phyloP scores from a whole-genome alignment of 2,888 invertebrate genomes.

The Elegia similella region DNA sequence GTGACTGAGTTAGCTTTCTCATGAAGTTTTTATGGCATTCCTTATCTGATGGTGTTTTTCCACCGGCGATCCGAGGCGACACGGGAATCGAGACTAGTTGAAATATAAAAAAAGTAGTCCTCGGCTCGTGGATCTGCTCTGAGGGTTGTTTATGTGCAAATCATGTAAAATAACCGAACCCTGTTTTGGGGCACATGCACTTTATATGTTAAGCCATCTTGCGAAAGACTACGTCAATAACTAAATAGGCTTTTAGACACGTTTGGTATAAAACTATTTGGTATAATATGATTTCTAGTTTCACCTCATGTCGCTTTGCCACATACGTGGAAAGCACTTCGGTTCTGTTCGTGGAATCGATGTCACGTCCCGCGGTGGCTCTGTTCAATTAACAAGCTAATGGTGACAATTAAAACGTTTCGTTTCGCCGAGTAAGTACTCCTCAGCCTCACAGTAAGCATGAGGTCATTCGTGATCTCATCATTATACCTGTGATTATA shows the following conservation, averaged over 20 bases:
- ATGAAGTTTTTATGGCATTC: constrained; percentile 39
- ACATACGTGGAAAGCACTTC: not conserved
- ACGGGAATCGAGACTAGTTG: no score
- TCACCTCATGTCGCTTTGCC: not conserved
- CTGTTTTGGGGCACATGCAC: no score
- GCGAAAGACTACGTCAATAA: no score
- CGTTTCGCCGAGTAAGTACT: constrained; percentile 36
- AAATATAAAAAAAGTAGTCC: no score
- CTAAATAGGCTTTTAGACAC: no score
- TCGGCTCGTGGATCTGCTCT: no score
- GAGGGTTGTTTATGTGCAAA: no score
- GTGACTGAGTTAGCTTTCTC: constrained; percentile 44
- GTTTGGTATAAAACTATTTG: no score
- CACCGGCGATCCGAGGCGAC: not conserved
- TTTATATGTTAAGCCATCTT: no score
- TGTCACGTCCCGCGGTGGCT: constrained; percentile 24
- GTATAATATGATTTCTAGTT: not conserved
- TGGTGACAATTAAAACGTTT: constrained; percentile 60
- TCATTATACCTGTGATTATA: constrained; percentile 56
- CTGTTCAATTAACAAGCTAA: constrained; percentile 47
- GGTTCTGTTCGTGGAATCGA: not conserved
- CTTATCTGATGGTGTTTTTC: constrained; percentile 25
- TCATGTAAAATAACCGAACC: no score
- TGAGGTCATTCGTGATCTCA: constrained; percentile 70
- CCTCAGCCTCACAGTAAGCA: constrained; percentile 21